These are phyloP conservation scores for Bombus sibiricus DNA, from an alignment of 1,140 invertebrate genomes.

Conservation along the genomic window DNA sequence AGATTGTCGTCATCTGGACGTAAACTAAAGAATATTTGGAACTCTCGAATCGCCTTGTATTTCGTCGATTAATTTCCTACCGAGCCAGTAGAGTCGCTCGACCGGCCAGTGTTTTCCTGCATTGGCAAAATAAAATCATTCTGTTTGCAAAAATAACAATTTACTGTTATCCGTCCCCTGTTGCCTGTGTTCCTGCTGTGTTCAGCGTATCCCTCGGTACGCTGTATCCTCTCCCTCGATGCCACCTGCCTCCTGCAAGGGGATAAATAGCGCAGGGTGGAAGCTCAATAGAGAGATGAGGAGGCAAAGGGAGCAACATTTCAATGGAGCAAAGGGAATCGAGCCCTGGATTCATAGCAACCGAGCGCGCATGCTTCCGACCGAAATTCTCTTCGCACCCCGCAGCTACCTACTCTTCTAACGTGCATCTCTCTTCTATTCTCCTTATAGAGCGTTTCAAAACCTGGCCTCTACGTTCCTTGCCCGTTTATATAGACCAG, in stretches of 20 bases:
- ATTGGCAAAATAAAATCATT: background rate
- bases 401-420: background rate
- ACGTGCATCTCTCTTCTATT: background rate
- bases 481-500: background rate
- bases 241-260: conserved; percentile 45
- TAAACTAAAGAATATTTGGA: background rate
- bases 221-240: conserved; percentile 2
- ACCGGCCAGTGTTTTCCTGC: background rate
- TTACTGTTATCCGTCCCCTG: conserved; percentile 15
- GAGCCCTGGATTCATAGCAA: conserved; percentile 40
- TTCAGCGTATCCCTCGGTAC: conserved; percentile 7
- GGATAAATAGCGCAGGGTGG: conserved; percentile 36
- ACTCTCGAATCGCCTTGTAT: background rate
- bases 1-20: no score
- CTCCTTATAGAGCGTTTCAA: background rate
- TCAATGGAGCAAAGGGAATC: conserved; percentile 51
- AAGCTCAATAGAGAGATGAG: conserved; percentile 31
- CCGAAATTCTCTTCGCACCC: conserved; percentile 20
- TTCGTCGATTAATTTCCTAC: background rate
- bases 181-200: background rate
- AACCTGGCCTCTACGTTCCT: no score
- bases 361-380: conserved; percentile 42
- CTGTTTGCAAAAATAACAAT: conserved; percentile 42
- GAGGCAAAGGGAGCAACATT: conserved; percentile 38
- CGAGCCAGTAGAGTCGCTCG: background rate